Conservation (phyloP, 2,113 vertebrate genomes). For the Carassius auratus region DNA sequence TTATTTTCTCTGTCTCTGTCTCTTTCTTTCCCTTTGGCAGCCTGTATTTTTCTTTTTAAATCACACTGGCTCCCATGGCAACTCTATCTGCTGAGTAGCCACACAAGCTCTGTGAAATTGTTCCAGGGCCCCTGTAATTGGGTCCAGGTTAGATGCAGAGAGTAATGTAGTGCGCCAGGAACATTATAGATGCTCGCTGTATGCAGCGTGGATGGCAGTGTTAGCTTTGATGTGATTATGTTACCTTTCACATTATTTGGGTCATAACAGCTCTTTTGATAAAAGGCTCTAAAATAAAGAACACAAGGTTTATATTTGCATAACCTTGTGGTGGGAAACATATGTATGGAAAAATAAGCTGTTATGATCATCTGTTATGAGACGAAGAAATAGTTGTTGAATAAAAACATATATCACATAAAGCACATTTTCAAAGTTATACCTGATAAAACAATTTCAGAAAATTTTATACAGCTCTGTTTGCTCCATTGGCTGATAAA, state of each 20-base stretch:
- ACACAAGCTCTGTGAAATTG: constrained; percentile 60
- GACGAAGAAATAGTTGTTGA: neutral
- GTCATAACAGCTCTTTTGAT: constrained; percentile 31
- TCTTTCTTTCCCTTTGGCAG: constrained; percentile 54
- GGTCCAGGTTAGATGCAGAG: constrained; percentile 54
- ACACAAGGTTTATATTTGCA: neutral
- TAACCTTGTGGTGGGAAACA: neutral
- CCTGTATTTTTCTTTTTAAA: constrained; percentile 65
- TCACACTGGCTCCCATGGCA: constrained; percentile 62
- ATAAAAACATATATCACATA: neutral
- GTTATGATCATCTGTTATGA: neutral
- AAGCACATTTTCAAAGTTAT: neutral
- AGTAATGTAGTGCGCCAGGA: constrained; percentile 32
- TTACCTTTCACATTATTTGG: constrained; percentile 32
- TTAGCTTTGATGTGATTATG: constrained; percentile 33
- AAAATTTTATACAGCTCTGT: neutral
- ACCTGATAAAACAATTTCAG: neutral
- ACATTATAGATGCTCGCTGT: constrained; percentile 36
- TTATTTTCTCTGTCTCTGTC: constrained; percentile 22
- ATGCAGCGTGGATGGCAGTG: neutral
- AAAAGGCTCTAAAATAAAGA: constrained; percentile 32
- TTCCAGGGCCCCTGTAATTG: constrained; percentile 62
- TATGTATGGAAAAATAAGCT: neutral
- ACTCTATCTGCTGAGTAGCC: constrained; percentile 65
- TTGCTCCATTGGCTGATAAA: neutral